Conservation (phyloP, 2,113 vertebrate species). For the Sinocyclocheilus anophthalmus region DNA sequence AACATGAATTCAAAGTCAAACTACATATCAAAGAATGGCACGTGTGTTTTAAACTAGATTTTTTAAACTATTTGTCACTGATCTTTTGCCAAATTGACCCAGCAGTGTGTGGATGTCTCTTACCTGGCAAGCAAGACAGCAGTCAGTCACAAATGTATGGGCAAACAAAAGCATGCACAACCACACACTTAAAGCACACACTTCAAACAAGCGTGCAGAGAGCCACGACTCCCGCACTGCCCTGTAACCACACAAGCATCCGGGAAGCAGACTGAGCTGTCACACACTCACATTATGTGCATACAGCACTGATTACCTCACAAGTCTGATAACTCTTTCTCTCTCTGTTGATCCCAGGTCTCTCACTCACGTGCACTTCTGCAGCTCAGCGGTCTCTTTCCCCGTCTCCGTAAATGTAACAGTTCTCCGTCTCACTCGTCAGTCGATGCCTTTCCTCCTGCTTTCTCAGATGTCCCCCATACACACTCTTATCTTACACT, state of each 20-base stretch:
- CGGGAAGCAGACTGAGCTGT: constrained; percentile 2
- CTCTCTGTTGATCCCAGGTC: not conserved
- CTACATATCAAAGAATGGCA: not conserved
- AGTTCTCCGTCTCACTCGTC: not conserved
- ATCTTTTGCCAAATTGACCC: too few relatives aligned
- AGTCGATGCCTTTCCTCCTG: not conserved
- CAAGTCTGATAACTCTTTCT: not conserved
- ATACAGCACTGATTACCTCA: not conserved
- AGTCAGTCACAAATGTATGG: constrained; percentile 45
- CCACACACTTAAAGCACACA: constrained; percentile 41
- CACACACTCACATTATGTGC: not conserved
- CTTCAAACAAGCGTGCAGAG: constrained; percentile 47
- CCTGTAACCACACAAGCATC: constrained; percentile 12
- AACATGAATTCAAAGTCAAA: not conserved
- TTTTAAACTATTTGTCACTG: not conserved
- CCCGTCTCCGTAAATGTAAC: not conserved
- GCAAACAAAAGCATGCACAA: constrained; percentile 36
- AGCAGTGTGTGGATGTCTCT: constrained; percentile 14
- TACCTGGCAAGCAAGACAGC: constrained; percentile 57
- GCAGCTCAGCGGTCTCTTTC: not conserved
- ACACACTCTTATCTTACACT: not conserved
- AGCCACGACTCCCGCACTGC: constrained; percentile 33
- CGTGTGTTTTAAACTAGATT: not conserved
- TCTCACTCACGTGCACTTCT: constrained; percentile 25
- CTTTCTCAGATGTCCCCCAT: not conserved